These are phyloP conservation scores for Phaetusa simplex DNA, from an alignment of 2,113 vertebrate genomes.

Conservation along the genomic window DNA sequence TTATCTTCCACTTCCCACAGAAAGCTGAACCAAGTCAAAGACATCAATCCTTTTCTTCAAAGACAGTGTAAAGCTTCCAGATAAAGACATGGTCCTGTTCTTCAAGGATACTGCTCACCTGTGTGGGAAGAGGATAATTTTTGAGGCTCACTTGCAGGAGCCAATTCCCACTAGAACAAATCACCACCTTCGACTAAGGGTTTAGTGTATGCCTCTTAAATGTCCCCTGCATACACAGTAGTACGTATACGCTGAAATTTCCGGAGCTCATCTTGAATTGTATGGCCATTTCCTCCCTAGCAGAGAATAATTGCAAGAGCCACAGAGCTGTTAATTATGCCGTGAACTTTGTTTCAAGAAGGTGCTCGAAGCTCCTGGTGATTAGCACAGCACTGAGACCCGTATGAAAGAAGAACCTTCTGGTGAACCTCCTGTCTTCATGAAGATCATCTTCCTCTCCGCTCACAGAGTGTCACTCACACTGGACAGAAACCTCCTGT, in stretches of 20 bases:
- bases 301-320: not conserved
- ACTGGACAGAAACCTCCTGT: rapidly evolving
- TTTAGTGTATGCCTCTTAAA: not conserved
- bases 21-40: not conserved
- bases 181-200: not conserved
- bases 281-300: not conserved
- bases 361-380: not conserved
- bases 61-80: not conserved
- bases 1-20: not conserved
- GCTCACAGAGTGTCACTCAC: not conserved
- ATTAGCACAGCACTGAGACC: not conserved
- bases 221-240: not conserved
- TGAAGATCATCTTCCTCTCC: not conserved
- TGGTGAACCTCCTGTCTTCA: not conserved
- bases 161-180: not conserved
- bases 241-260: not conserved
- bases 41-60: not conserved
- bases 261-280: not conserved
- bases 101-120: not conserved
- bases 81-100: not conserved
- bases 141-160: not conserved
- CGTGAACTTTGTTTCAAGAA: not conserved
- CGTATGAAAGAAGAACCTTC: not conserved
- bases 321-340: not conserved
- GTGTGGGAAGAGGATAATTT: not conserved